Base-by-base conservation (phyloP, 2,888 invertebrate species). In the Oxytorus armatus region DNA sequence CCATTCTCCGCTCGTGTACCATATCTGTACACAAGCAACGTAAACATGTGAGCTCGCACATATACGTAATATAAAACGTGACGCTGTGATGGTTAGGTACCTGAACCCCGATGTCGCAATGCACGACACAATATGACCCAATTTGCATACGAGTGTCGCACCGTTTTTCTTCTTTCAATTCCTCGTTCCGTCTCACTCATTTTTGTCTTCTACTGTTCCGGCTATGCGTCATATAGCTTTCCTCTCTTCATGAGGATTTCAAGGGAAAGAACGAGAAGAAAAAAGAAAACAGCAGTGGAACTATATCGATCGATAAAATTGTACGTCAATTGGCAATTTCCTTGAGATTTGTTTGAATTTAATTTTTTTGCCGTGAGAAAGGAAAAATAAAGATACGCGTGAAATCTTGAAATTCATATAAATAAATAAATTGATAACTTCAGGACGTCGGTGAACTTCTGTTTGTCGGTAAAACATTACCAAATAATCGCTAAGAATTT, bases 101-200 rank as follows among this genome's bases (percentile, higher is more conserved):
- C 77, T 77, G 78, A 75, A 77, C 75, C 81, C 78, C 42, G 84
- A 85, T 77, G 85, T 86, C 85, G 82, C 73, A 87, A 87, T 86
- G 85, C 84, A 87, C 86, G 87, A 88, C 88, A 88, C 88, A 89
- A 89, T 89, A 86, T 87, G 85, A 85, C 85, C 87, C 87, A 87
- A 89, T 89, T 89, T 89, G 87, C 89, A 89, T 89, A 88, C 86
- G 87, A 87, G 87, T 83, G 82, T 82, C 81, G 81, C 74, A 66
- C 73, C 74, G 39, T 65, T 66, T 53, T 42, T 65, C 70, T n/a
- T 76, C 83, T 85, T 42, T 70, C 63, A 53, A 69, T 75, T 79
- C 81, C 85, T 85, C 83, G 79, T 79, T 82, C 76, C 68, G 73
- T 87, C 85, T 68, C 72, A 36, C 63, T 39, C 36, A 42, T 59